Evolutionary conservation across 2,888 invertebrate species (phyloP).

Genomic region (Cataglyphis albicans): DNA sequence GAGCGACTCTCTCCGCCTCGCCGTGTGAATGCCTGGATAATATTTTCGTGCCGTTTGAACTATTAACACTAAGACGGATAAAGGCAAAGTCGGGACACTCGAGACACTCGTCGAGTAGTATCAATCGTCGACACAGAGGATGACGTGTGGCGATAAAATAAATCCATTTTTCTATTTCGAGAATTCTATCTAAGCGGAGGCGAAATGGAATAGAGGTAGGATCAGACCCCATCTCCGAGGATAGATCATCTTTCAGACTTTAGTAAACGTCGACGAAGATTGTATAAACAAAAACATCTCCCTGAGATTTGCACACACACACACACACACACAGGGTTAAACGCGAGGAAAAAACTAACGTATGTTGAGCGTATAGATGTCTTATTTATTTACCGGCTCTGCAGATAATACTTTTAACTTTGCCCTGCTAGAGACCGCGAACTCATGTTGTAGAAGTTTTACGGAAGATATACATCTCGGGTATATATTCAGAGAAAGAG

Average conservation of each 20-base stretch:
- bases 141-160: conserved; percentile 31
- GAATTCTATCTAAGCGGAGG: conserved; percentile 23
- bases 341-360: not conserved
- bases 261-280: not conserved
- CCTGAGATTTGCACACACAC: not conserved
- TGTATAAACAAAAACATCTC: not conserved
- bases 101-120: conserved; percentile 55
- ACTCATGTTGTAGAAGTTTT: conserved; percentile 20
- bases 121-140: conserved; percentile 46
- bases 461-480: conserved; percentile 7
- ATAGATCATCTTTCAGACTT: not conserved
- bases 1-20: conserved; percentile 46
- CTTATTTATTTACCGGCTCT: conserved; percentile 24
- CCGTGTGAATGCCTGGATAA: conserved; percentile 44
- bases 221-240: not conserved
- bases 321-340: not conserved
- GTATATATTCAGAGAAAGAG: conserved; percentile 20
- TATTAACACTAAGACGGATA: conserved; percentile 31
- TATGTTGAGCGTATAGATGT: not conserved
- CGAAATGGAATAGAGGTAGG: not conserved
- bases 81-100: conserved; percentile 30
- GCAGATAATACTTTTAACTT: conserved; percentile 24
- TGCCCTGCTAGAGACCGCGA: not conserved
- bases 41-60: conserved; percentile 38
- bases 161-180: conserved; percentile 38